These are phyloP conservation scores for Lymantria dispar DNA, from an alignment of 2,888 invertebrate species.

Conservation along the genomic window DNA sequence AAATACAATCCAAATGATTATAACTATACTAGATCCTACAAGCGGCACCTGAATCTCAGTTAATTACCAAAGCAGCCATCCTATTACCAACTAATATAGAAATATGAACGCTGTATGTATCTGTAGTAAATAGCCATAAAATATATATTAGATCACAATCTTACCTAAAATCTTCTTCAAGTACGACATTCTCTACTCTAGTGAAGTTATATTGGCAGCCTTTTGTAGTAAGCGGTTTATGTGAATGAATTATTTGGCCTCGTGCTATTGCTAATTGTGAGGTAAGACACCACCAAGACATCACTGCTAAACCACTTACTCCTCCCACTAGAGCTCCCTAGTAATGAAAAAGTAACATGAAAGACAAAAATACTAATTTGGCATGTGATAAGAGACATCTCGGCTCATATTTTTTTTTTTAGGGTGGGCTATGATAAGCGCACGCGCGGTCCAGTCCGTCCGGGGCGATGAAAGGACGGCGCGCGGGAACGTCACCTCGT, in stretches of 20 bases:
- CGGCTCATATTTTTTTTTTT: not conserved
- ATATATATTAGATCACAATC: not conserved
- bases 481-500: too few species aligned
- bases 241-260: slow-evolving; percentile 84
- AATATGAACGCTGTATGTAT: too few species aligned
- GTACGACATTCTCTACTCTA: slow-evolving; percentile 33
- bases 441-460: too few species aligned
- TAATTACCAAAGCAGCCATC: too few species aligned
- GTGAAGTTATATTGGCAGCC: slow-evolving; percentile 86
- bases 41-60: too few species aligned
- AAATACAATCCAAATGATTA: too few species aligned
- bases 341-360: not conserved
- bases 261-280: slow-evolving; percentile 84
- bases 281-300: slow-evolving; percentile 84
- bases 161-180: slow-evolving; percentile 27
- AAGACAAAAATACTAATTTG: not conserved
- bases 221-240: slow-evolving; percentile 84
- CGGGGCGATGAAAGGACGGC: too few species aligned
- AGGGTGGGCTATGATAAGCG: too few species aligned
- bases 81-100: too few species aligned
- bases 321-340: slow-evolving; percentile 85
- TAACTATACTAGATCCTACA: too few species aligned
- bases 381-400: not conserved
- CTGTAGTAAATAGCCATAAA: too few species aligned
- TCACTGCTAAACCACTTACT: slow-evolving; percentile 73